A percentile compares a stretch with the other conserved stretches of the same genome.
These are phyloP conservation scores for Parotocinclus haroldoi DNA, from an alignment of 2,797 vertebrate species.

Conservation along the genomic window DNA sequence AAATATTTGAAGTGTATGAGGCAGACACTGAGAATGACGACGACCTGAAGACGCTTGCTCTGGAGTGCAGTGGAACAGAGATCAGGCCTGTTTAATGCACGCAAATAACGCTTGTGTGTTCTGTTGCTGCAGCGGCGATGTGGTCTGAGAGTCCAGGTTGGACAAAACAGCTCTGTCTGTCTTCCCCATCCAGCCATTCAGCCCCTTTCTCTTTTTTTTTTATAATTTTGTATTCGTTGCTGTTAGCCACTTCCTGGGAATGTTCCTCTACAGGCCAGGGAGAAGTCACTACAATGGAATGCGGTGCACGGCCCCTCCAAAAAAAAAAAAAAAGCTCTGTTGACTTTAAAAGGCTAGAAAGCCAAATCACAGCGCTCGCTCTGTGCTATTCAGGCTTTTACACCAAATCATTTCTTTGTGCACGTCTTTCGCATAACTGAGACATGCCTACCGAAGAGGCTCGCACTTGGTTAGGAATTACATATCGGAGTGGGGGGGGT, in stretches of 20 bases:
- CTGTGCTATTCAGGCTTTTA: neutral
- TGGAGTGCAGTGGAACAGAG: neutral
- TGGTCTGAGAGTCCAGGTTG: conserved; percentile 28
- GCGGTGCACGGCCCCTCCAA: conserved; percentile 59
- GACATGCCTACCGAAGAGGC: neutral
- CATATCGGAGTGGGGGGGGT: too few species aligned
- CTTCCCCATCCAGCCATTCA: conserved; percentile 19
- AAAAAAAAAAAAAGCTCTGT: conserved; percentile 64
- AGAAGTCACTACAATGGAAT: conserved; percentile 74
- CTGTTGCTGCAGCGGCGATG: conserved; percentile 4
- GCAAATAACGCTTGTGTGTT: too few species aligned
- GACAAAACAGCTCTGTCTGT: conserved; percentile 29
- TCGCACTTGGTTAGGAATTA: too few species aligned
- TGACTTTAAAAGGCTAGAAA: conserved; percentile 74
- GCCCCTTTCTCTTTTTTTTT: neutral
- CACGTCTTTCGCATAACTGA: conserved; percentile 21
- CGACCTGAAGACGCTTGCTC: neutral
- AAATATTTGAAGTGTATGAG: conserved; percentile 3
- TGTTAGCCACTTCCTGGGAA: conserved; percentile 73
- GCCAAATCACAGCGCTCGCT: conserved; percentile 33
- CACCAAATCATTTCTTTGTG: conserved; percentile 37
- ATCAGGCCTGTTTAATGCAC: too few species aligned
- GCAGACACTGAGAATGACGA: neutral
- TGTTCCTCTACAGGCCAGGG: conserved; percentile 64
- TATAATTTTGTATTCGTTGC: conserved; percentile 40